Conservation (phyloP, 2,888 invertebrate species). For the Cistogaster globosa region DNA sequence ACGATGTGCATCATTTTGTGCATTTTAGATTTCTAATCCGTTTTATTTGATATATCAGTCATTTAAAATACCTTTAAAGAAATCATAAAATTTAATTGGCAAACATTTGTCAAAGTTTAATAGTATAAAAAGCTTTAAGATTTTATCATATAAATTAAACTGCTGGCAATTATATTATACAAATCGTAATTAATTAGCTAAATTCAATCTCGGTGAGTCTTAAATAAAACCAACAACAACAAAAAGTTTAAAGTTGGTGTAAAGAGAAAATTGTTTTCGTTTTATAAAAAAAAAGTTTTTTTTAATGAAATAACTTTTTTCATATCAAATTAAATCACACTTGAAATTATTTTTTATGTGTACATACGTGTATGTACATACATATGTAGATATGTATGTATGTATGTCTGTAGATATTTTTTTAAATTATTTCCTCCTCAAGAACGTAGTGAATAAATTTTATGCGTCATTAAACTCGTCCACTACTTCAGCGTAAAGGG, state of each 20-base stretch:
- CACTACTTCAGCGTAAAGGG: constrained; percentile 30
- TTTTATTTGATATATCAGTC: constrained; percentile 31
- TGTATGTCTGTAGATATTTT: background rate
- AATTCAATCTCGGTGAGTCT: background rate
- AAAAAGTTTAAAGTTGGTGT: background rate
- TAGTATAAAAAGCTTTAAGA: background rate
- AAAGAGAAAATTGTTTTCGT: background rate
- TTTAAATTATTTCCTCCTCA: constrained; percentile 45
- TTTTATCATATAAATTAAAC: background rate
- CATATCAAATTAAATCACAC: constrained; percentile 46
- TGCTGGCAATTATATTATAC: background rate
- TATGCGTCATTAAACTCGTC: constrained; percentile 60
- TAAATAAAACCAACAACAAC: background rate
- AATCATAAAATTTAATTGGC: constrained; percentile 39
- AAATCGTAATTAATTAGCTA: constrained; percentile 26
- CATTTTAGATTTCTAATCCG: background rate
- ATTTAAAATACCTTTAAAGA: constrained; percentile 21
- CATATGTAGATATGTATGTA: too few species aligned
- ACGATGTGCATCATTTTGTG: background rate
- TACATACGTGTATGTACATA: too few species aligned
- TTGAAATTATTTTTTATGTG: constrained; percentile 27
- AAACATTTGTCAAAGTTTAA: background rate
- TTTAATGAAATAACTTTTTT: constrained; percentile 19
- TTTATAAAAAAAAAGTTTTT: background rate
- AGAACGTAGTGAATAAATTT: constrained; percentile 42